Conservation (phyloP, 2,888 invertebrate genomes). For the Cephus nigrinus region DNA sequence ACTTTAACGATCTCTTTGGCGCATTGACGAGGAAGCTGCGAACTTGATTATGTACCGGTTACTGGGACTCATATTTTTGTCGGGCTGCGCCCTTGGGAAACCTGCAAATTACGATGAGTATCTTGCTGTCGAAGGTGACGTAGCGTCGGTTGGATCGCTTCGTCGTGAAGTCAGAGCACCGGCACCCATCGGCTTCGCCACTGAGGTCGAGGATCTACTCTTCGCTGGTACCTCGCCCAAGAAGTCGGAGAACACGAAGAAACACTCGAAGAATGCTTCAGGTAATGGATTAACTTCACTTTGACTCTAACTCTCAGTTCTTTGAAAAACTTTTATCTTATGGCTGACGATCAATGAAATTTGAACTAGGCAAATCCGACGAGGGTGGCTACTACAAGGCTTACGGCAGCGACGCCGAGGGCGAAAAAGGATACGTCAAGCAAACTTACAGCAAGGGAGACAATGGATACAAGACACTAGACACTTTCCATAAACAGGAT, state of each 20-base stretch:
- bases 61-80: constrained; percentile 13
- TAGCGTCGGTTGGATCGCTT: constrained; percentile 36
- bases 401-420: constrained; percentile 73
- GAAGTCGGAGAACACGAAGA: constrained; percentile 32
- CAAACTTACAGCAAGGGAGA: constrained; percentile 75
- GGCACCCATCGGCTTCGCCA: constrained; percentile 28
- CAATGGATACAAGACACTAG: constrained; percentile 79
- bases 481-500: constrained; percentile 79
- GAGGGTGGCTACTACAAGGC: constrained; percentile 70
- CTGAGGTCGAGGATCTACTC: constrained; percentile 45
- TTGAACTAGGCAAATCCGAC: constrained; percentile 61
- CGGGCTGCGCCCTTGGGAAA: constrained; percentile 24
- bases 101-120: constrained; percentile 34
- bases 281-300: constrained; percentile 14
- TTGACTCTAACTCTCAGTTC: neutral
- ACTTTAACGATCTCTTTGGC: constrained; percentile 11
- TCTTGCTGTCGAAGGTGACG: constrained; percentile 31
- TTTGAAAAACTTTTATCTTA: neutral
- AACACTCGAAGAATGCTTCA: constrained; percentile 32
- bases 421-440: constrained; percentile 74
- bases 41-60: neutral
- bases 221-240: constrained; percentile 41
- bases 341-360: neutral
- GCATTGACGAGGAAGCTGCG: constrained; percentile 9
- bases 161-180: constrained; percentile 41